Base-by-base conservation (phyloP, 2,797 vertebrate species). In the Rhinichthys osculus region DNA sequence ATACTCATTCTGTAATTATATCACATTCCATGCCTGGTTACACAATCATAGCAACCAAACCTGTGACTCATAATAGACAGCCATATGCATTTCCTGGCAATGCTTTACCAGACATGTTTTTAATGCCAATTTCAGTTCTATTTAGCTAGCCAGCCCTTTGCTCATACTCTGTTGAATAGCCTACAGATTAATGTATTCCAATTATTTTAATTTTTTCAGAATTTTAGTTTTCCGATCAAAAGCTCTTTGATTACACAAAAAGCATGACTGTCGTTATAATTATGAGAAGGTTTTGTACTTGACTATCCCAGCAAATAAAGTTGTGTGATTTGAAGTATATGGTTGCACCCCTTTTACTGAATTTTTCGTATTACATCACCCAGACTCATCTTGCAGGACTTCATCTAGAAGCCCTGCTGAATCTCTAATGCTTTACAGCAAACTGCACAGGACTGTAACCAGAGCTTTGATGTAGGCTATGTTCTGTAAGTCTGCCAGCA, bases 71-170 rank as follows among this genome's bases (percentile, higher is more conserved):
- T 27, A 52, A 35, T 6, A 38, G 17, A 72, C 52, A 62, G 44
- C 81, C 52, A 73, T 44, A n/a, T 35, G 54, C 54, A 74, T 57
- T 84, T 78, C 44, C 82, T 54, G 72, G 23, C 62, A 78, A 76
- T 67, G 27, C 17, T 14, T 66, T 23, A 38, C 38, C 7, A 62
- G 19, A 64, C 10, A 13, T 33, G 40, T 23, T 50, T 64, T 44
- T 66, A 50, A 42, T 82, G n/a, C 52, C 67, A 33, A 0, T 23
- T 66, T 30, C 40, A 47, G 40, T 16, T 64, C 11, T 64, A 27
- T 16, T 62, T 62, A 57, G 13, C 6, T 62, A 27, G 35, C 38
- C 11, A 2, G 21, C 6, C 23, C 9, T 38, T 40, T 40, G 17
- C 19, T 21, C 19, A 4, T 1, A 5, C 17, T 66, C 17, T 67